Evolutionary conservation across 2,888 invertebrate genomes (phyloP).

Genomic region (Tortricodes alternella): DNA sequence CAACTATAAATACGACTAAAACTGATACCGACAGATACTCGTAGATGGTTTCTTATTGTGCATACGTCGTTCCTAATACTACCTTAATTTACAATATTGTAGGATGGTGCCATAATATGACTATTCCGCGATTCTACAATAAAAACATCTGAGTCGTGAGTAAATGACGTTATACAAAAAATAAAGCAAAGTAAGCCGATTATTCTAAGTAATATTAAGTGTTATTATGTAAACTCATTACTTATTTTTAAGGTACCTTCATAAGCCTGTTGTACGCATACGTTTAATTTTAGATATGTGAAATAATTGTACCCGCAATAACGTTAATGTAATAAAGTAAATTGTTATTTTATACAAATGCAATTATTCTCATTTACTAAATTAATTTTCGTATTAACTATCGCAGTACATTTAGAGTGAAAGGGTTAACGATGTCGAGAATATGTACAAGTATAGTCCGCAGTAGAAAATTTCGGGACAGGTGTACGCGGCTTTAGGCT

Average conservation of each 20-base stretch:
- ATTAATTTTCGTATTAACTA: too few relatives aligned
- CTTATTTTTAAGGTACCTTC: background rate
- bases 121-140: too few relatives aligned
- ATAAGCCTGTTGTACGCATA: background rate
- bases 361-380: background rate
- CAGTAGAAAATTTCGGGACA: too few relatives aligned
- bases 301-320: background rate
- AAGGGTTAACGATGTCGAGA: too few relatives aligned
- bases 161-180: background rate
- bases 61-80: too few relatives aligned
- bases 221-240: background rate
- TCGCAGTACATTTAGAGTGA: too few relatives aligned
- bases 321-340: background rate
- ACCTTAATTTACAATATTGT: too few relatives aligned
- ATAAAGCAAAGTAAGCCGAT: too few relatives aligned
- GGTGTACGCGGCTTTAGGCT: too few relatives aligned
- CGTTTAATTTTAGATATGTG: background rate
- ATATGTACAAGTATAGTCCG: too few relatives aligned
- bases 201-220: too few relatives aligned
- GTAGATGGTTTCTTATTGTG: background rate
- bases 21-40: background rate
- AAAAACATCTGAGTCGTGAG: background rate
- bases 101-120: too few relatives aligned
- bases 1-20: background rate
- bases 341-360: background rate